Base-by-base conservation (phyloP, 2,888 invertebrate genomes). In the Ypsolopha scabrella region DNA sequence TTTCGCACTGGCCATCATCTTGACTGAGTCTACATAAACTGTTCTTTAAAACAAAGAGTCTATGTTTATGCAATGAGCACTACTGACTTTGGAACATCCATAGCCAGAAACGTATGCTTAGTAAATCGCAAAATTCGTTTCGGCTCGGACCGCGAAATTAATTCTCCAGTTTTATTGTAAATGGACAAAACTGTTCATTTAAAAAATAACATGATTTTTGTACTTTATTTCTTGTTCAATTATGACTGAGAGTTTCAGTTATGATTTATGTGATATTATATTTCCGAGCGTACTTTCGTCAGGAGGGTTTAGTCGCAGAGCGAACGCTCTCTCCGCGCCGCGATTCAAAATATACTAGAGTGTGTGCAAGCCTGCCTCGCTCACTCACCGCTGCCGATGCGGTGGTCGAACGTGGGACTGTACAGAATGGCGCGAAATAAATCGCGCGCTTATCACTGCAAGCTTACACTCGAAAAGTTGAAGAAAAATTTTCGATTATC, bases 1-100 rank as follows among this genome's bases (percentile, higher is more conserved):
- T 65, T 87, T 87, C 48, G 87, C 85, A 81, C 87, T 87, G 60
- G 87, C 81, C 87, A 87, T 87, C 87, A 87, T 87, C 82, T 86
- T 87, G 63, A 47, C 44, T 39, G 34, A 39, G 35, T 46, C 35
- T 13, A 13, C 43, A 24, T 13, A 13, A 24, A 6, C 43, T 9
- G 24, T 24, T 24, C 43, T 3, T 9, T 9, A 14, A 43, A 46
- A 46, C 46, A n/a, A 44, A 14, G 7, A 3, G 24, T 14, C 44
- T n/a, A 44, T 3, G 46, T 7, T 33, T 33, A 24, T 10, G 34
- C 34, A 46, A 46, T 45, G 10, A 9, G 13, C 37, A 14, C 47
- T 47, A 11, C 11, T 47, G 11, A 13, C 13, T 14, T 6, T 13
- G 11, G 47, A 47, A 47, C 14, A 47, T 36, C 38, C 47, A 47